These are phyloP conservation scores for Microcebus griseorufus DNA, from an alignment of 2,113 vertebrate genomes.

Conservation along the genomic window DNA sequence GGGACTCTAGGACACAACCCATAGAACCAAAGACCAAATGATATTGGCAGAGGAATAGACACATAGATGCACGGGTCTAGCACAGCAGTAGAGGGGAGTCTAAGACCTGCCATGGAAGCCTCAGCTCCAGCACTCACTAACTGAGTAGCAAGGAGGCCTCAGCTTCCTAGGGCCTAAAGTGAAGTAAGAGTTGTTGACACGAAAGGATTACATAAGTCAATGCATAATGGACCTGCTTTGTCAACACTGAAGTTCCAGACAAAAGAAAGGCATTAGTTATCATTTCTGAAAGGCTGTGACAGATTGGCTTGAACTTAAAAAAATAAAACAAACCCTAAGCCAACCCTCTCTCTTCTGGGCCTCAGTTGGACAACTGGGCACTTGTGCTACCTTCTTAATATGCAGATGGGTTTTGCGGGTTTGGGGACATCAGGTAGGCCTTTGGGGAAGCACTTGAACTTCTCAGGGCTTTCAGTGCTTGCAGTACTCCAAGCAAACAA, in stretches of 20 bases:
- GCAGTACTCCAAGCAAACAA: background rate
- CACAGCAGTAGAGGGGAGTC: no score
- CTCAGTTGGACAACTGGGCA: background rate
- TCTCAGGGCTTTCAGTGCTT: background rate
- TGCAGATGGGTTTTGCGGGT: background rate
- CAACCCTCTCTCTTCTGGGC: background rate
- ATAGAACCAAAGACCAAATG: no score
- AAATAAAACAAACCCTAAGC: background rate
- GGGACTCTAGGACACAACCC: background rate
- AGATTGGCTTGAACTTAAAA: background rate
- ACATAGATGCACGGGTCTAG: no score
- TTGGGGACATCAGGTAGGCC: background rate
- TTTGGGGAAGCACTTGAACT: fast-evolving
- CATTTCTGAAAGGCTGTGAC: background rate
- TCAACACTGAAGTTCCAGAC: background rate
- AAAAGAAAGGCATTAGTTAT: background rate
- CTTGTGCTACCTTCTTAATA: background rate
- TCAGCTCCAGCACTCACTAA: background rate
- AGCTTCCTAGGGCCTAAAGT: background rate
- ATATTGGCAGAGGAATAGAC: no score
- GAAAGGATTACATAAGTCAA: background rate
- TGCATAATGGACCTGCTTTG: background rate
- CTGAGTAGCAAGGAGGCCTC: background rate
- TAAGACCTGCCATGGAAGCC: no score
- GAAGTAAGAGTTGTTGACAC: background rate